These are phyloP conservation scores for Thamnophis elegans DNA, from an alignment of 2,797 vertebrate species.

Conservation along the genomic window DNA sequence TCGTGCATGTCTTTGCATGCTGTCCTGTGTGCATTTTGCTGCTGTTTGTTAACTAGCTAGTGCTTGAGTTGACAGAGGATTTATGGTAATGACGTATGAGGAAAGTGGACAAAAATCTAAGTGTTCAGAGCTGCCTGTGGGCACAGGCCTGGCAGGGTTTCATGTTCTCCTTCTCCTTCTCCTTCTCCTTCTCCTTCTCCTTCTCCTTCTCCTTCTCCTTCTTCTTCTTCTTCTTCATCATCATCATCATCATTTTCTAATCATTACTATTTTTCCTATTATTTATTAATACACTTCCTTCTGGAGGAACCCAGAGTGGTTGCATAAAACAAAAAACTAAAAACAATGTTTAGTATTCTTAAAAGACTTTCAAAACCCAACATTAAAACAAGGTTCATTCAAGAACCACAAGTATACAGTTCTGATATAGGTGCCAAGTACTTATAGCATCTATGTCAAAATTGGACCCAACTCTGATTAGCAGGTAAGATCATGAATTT, in stretches of 20 bases:
- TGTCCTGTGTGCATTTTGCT: not conserved
- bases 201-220: too few relatives aligned
- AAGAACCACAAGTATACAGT: not conserved
- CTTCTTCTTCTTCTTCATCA: not conserved
- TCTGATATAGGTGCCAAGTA: not conserved
- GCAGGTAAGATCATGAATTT: not conserved
- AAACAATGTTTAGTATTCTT: not conserved
- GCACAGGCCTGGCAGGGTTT: not conserved
- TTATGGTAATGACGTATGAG: not conserved
- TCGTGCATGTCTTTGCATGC: not conserved
- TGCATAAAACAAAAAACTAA: not conserved
- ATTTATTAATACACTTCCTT: not conserved
- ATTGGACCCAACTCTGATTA: not conserved
- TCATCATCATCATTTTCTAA: not conserved
- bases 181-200: too few relatives aligned
- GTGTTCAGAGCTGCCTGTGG: not conserved
- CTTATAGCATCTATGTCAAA: not conserved
- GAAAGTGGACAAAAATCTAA: not conserved
- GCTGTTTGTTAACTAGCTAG: not conserved
- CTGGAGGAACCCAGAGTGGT: not conserved
- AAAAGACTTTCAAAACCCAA: not conserved
- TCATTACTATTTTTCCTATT: not conserved
- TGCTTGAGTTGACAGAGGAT: not conserved
- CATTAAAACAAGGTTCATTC: not conserved
- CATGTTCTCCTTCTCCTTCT: too few relatives aligned